A percentile compares a stretch with the other conserved stretches of the same genome.
phyloP scores from a whole-genome alignment of 1,140 invertebrate species.

The Anastrepha obliqua region DNA sequence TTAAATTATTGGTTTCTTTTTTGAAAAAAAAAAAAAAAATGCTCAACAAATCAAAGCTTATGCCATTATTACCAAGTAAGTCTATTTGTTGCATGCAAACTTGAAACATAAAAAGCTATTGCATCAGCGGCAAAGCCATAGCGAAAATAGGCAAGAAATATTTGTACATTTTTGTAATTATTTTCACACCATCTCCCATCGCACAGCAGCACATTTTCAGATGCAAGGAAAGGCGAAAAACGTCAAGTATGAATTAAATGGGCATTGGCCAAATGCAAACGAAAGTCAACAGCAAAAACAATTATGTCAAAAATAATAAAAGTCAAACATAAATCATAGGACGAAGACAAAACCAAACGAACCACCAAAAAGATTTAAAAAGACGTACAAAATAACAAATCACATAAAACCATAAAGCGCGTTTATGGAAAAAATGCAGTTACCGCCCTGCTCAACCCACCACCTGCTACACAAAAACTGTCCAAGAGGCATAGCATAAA shows the following conservation, averaged over 20 bases:
- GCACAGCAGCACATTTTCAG: background rate
- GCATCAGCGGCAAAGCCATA: background rate
- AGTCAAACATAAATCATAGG: background rate
- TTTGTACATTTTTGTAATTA: background rate
- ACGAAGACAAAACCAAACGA: background rate
- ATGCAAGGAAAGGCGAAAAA: background rate
- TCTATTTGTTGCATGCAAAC: background rate
- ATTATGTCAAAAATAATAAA: background rate
- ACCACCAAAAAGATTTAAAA: background rate
- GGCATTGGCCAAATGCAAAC: background rate
- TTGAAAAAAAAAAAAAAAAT: background rate
- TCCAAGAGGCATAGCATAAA: background rate
- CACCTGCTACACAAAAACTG: conserved; percentile 2
- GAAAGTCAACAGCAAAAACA: background rate
- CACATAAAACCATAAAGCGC: background rate
- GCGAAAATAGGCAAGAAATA: background rate
- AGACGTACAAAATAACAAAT: background rate
- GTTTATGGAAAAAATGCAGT: background rate
- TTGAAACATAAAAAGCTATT: conserved; percentile 7
- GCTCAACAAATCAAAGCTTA: background rate
- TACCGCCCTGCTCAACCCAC: background rate
- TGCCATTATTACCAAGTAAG: background rate
- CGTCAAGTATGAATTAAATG: background rate
- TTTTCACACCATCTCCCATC: conserved; percentile 21
- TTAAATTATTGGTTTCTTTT: too few relatives aligned